Evolutionary conservation across 2,113 vertebrate species (phyloP).

Genomic region (Sporophila hypoxantha): DNA sequence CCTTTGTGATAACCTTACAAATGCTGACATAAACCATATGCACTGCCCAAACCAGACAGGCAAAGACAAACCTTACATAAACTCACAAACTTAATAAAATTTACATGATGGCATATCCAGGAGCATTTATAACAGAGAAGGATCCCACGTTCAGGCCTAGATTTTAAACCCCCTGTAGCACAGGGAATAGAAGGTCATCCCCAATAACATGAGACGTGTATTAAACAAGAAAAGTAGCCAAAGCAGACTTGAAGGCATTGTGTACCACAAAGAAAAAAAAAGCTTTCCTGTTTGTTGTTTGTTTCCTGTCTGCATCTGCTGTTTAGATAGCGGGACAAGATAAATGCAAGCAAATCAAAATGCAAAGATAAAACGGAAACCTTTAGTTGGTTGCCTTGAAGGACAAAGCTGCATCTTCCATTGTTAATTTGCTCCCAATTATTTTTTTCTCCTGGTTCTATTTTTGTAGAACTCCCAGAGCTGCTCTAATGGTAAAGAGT

Average conservation of each 20-base stretch:
- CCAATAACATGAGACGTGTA: background rate
- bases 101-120: background rate
- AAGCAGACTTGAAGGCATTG: background rate
- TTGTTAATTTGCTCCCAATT: constrained; percentile 13
- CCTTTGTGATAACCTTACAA: constrained; percentile 38
- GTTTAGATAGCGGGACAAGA: background rate
- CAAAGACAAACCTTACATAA: background rate
- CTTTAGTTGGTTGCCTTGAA: background rate
- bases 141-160: background rate
- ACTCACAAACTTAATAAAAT: background rate
- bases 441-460: background rate
- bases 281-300: background rate
- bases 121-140: background rate
- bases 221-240: background rate
- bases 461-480: constrained; percentile 18
- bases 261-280: background rate
- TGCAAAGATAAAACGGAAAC: background rate
- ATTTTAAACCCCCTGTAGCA: background rate
- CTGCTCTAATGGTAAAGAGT: background rate
- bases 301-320: background rate
- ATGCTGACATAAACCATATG: constrained; percentile 53
- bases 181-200: background rate
- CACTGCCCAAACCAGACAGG: background rate
- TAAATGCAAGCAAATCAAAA: constrained; percentile 22
- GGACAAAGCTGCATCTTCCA: constrained; percentile 12